A percentile compares a stretch with the other conserved stretches of the same genome.
Conservation (phyloP, 2,797 vertebrate species). For the Euphonia xanthogaster region DNA sequence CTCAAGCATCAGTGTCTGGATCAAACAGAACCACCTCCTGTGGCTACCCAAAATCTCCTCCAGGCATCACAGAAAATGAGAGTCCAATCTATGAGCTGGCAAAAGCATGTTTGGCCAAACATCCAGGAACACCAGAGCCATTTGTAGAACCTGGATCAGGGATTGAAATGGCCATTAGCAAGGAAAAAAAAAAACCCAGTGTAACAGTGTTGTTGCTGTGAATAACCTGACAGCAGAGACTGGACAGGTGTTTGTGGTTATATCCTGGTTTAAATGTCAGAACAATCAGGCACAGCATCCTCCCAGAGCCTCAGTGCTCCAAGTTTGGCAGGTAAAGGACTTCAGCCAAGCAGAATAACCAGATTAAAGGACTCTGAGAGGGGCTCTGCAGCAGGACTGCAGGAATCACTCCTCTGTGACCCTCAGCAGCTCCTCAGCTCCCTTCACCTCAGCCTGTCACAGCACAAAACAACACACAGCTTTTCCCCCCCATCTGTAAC, state of each 20-base stretch:
- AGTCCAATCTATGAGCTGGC: neutral
- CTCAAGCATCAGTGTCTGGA: neutral
- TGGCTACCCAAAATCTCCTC: neutral
- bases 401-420: neutral
- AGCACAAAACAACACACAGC: neutral
- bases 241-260: neutral
- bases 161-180: neutral
- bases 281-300: neutral
- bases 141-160: neutral
- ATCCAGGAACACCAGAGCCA: neutral
- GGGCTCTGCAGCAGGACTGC: neutral
- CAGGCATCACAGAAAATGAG: neutral
- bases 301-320: neutral
- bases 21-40: neutral
- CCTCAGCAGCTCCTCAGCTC: neutral
- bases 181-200: neutral
- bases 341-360: neutral
- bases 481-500: neutral
- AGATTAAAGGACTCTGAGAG: neutral
- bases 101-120: neutral
- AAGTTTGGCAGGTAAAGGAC: neutral
- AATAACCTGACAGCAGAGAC: neutral
- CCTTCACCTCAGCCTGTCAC: neutral
- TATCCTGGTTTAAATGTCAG: accelerated
- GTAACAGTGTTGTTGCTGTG: neutral